phyloP scores from a whole-genome alignment of 2,797 vertebrate species.

The Streptopelia turtur region DNA sequence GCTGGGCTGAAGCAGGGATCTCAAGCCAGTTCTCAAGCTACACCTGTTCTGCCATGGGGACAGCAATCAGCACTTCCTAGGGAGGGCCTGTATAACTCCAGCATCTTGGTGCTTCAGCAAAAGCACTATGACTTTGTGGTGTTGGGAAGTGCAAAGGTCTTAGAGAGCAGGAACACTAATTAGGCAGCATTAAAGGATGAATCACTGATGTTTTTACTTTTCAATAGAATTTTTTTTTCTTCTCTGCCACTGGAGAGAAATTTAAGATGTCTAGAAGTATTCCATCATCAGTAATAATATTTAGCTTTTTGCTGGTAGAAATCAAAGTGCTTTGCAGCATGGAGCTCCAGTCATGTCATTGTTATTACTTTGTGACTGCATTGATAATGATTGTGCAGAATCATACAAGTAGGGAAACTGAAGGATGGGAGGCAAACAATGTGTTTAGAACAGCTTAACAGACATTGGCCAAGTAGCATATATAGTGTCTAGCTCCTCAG shows the following conservation, averaged over 20 bases:
- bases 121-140: accelerated
- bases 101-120: too few relatives aligned
- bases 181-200: neutral
- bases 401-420: neutral
- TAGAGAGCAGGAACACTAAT: neutral
- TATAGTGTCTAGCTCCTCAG: neutral
- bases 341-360: neutral
- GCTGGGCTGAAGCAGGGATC: neutral
- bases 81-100: neutral
- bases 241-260: neutral
- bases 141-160: too few relatives aligned
- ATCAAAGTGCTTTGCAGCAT: neutral
- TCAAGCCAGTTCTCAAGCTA: neutral
- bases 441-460: neutral
- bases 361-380: neutral
- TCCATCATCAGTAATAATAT: neutral
- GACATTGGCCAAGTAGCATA: neutral
- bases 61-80: neutral
- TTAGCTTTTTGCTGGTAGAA: neutral
- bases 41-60: neutral
- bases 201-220: neutral
- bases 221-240: neutral
- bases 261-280: neutral
- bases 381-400: neutral
- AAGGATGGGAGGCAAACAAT: neutral